Evolutionary conservation across 35 echinoderm and acorn worm species (phyloP).

Genomic region (Heliocidaris erythrogramma): DNA sequence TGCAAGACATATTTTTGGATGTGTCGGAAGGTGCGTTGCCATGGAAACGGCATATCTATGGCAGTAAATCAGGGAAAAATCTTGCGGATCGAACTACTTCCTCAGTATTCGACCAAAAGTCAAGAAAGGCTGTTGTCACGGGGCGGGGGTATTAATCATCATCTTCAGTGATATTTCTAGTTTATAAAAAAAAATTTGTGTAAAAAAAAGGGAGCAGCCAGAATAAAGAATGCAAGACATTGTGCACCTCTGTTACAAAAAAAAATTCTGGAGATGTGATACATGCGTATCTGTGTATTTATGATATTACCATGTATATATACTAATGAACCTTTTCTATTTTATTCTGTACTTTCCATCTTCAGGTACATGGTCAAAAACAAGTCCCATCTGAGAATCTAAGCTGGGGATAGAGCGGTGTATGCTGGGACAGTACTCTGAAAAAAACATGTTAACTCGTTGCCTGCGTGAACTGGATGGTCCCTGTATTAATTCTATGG

Average conservation of each 20-base stretch:
- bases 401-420: not conserved
- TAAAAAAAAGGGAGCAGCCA: no score
- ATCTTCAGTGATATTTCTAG: no score
- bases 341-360: conserved; percentile 48
- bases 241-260: not conserved
- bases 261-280: not conserved
- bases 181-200: no score
- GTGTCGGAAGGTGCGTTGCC: no score
- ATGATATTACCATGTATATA: not conserved
- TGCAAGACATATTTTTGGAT: no score
- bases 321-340: not conserved
- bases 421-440: not conserved
- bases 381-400: conserved; percentile 83
- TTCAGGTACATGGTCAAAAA: conserved; percentile 91
- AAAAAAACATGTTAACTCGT: not conserved
- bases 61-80: no score
- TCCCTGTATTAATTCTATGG: not conserved
- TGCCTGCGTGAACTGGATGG: no score
- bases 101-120: no score
- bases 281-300: not conserved
- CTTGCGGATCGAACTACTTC: no score
- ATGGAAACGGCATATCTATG: no score
- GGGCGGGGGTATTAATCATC: no score
- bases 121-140: no score
- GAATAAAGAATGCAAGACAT: not conserved